Conservation (phyloP, 1,140 invertebrate species). For the Pygmarrhopalites habei region DNA sequence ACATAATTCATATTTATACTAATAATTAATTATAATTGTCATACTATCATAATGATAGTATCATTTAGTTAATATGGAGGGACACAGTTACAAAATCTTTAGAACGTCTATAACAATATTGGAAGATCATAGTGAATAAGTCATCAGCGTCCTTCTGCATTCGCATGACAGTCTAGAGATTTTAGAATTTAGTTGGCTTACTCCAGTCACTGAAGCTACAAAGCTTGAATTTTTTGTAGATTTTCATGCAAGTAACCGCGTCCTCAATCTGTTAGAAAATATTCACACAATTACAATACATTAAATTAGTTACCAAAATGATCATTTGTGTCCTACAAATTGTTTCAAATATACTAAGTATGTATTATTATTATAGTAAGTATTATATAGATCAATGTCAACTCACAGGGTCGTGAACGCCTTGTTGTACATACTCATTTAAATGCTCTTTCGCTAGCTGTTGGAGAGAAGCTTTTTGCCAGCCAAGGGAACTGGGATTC, state of each 20-base stretch:
- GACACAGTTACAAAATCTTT: too few species aligned
- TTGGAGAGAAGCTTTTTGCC: background rate
- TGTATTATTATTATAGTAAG: background rate
- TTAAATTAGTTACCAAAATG: background rate
- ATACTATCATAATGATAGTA: too few species aligned
- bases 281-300: background rate
- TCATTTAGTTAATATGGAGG: too few species aligned
- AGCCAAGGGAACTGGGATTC: background rate
- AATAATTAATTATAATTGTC: too few species aligned
- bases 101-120: too few species aligned
- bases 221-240: constrained; percentile 10
- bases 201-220: too few species aligned
- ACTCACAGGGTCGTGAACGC: background rate
- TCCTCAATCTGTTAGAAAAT: constrained; percentile 1
- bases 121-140: too few species aligned
- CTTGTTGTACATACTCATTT: background rate
- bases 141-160: too few species aligned
- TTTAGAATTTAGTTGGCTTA: too few species aligned
- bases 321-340: background rate
- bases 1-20: too few species aligned
- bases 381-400: background rate
- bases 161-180: too few species aligned
- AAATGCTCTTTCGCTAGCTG: background rate
- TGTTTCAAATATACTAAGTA: background rate
- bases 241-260: background rate